Evolutionary conservation across 1,140 invertebrate genomes (phyloP).

Genomic region (Drosophila prosaltans): DNA sequence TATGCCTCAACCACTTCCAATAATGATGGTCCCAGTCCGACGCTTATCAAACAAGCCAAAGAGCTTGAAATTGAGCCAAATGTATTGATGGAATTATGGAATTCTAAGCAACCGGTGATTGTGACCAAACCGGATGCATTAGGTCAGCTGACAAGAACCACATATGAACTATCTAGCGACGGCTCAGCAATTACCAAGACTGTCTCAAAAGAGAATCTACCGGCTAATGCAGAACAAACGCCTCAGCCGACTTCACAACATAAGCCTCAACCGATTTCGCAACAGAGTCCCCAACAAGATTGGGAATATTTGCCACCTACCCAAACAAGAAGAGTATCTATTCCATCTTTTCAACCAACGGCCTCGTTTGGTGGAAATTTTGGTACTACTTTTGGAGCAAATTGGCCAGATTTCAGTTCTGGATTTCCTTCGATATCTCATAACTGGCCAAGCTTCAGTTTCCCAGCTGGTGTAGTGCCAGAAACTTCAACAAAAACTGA

Average conservation of each 20-base stretch:
- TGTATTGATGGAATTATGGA: conserved; percentile 47
- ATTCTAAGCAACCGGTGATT: conserved; percentile 45
- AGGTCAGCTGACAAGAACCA: conserved; percentile 30
- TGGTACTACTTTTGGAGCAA: neutral
- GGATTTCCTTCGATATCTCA: neutral
- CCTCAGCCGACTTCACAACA: neutral
- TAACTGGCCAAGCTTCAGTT: conserved; percentile 28
- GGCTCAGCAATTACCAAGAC: conserved; percentile 1
- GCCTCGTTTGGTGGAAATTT: neutral
- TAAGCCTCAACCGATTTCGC: neutral
- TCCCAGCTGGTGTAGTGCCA: conserved; percentile 50
- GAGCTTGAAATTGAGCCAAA: neutral
- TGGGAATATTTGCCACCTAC: conserved; percentile 49
- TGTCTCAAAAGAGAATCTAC: neutral
- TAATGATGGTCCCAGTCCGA: neutral
- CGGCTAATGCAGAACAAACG: conserved; percentile 1
- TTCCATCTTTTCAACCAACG: neutral
- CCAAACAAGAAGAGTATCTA: neutral
- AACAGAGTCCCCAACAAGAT: conserved; percentile 41
- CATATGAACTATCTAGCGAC: conserved; percentile 47
- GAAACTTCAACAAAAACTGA: conserved; percentile 49
- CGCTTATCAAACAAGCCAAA: neutral
- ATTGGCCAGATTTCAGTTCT: conserved; percentile 26
- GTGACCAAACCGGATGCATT: conserved; percentile 26
- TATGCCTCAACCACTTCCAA: conserved; percentile 3